These are phyloP conservation scores for Eilema griseolum DNA, from an alignment of 2,888 invertebrate species.

Conservation along the genomic window DNA sequence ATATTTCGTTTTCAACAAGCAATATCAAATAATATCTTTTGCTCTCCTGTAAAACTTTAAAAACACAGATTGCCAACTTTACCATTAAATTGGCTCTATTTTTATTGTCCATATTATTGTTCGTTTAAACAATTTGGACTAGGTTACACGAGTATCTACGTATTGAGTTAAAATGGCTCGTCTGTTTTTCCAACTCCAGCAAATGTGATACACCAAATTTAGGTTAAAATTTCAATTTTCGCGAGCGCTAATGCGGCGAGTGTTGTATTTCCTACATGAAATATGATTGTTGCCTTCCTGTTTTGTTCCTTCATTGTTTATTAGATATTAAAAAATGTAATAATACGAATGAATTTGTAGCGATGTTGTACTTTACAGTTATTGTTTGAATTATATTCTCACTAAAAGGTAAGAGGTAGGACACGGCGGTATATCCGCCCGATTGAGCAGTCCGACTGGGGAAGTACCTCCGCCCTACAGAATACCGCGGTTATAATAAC, in stretches of 20 bases:
- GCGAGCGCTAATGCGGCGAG: conserved; percentile 12
- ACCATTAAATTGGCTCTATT: too few relatives aligned
- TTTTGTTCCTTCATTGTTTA: conserved; percentile 18
- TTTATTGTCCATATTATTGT: conserved; percentile 3
- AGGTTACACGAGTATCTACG: background rate
- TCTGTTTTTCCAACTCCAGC: conserved; percentile 11
- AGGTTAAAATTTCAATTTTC: conserved; percentile 27
- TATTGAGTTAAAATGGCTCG: background rate
- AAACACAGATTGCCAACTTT: too few relatives aligned
- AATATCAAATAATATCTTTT: too few relatives aligned
- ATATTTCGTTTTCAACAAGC: too few relatives aligned
- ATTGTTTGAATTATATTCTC: background rate
- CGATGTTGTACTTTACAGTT: conserved; percentile 3
- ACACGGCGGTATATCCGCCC: too few relatives aligned
- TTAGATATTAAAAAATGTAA: conserved; percentile 19
- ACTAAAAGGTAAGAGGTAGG: too few relatives aligned
- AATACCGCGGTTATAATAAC: too few relatives aligned
- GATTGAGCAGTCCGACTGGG: too few relatives aligned
- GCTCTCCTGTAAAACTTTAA: too few relatives aligned
- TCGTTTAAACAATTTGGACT: conserved; percentile 13
- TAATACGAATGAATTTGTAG: background rate
- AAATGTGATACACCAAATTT: conserved; percentile 21
- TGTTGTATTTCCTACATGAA: conserved; percentile 22
- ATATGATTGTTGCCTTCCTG: conserved; percentile 25
- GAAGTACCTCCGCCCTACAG: too few relatives aligned